Evolutionary conservation across 2,797 vertebrate species (phyloP).

Genomic region (Danio albolineatus): DNA sequence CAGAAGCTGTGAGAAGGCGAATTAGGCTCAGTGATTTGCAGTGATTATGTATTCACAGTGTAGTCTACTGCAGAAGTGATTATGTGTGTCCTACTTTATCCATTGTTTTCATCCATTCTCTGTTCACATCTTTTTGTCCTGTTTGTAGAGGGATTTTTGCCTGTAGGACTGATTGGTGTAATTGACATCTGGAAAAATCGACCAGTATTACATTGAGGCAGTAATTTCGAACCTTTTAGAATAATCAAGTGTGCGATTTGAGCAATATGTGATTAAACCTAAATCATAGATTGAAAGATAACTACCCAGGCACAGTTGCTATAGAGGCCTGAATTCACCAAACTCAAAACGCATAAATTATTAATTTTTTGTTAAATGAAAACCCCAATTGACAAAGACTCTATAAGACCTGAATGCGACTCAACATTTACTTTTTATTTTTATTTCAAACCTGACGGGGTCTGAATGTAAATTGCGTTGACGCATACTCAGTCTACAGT

Average conservation of each 20-base stretch:
- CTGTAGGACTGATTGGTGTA: neutral
- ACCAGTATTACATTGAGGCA: neutral
- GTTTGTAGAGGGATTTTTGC: neutral
- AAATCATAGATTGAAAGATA: constrained; percentile 20
- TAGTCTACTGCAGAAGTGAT: constrained; percentile 9
- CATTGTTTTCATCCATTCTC: constrained; percentile 10
- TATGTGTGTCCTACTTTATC: neutral
- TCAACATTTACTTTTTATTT: no score
- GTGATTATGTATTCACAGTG: constrained; percentile 13
- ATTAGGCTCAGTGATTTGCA: constrained; percentile 11
- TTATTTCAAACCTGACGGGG: no score
- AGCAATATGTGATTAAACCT: neutral
- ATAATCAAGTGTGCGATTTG: constrained; percentile 10
- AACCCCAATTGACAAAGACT: no score
- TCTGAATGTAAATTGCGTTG: no score
- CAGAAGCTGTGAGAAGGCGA: constrained; percentile 1
- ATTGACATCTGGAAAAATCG: constrained; percentile 6
- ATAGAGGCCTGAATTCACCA: no score
- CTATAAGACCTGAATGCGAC: no score
- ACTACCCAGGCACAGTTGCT: neutral
- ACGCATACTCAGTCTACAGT: no score
- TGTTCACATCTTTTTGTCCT: neutral
- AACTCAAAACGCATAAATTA: no score
- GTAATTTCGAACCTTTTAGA: constrained; percentile 4
- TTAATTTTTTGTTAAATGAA: no score